Base-by-base conservation (phyloP, 92 coral and sea anemone species). In the Umimayanthus chanpuru region DNA sequence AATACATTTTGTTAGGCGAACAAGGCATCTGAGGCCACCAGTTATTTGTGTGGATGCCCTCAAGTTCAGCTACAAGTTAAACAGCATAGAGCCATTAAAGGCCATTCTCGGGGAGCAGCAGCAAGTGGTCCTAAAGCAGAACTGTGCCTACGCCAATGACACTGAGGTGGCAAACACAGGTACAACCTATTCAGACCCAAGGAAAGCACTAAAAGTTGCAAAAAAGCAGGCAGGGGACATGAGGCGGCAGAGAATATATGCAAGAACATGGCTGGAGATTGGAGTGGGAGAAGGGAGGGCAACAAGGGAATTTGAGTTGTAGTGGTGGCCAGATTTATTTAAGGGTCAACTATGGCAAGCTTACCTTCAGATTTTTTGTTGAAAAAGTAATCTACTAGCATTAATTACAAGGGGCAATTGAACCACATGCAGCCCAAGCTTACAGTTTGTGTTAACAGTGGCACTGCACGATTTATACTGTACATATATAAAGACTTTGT, bases 251-350 rank as follows among this genome's bases (percentile, higher is more conserved):
- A 29, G 18, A 73, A 36, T 73, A 73, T 30, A 0, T 29, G 78
- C 43, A 10, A 73, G 78, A 41, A 73, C 16, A 29, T 73, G 41
- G 41, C 44, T 73, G 44, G 18, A 29, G 44, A 73, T 73, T 38
- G 43, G 78, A 29, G 78, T 9, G 21, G 78, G 78, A 73, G 41
- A 30, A 73, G 78, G 78, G 44, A 73, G 78, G 78, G 43, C 78
- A 29, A 73, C 78, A 29, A 29, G 23, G 41, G 78, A 73, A 73
- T 15, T 73, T 29, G 78, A 73, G 21, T 36, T 73, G 16, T 47
- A 73, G 44, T 73, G 78, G 78, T 73, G 78, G 78, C 40, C 50
- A 29, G 44, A 73, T 21, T 36, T 30, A 73, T 73, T 73, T 3
- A 68, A 68, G 1, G 36, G 36, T 32, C 36, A 32, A 0, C 36